These are phyloP conservation scores for Mohoua ochrocephala DNA, from an alignment of 2,113 vertebrate species.

Conservation along the genomic window DNA sequence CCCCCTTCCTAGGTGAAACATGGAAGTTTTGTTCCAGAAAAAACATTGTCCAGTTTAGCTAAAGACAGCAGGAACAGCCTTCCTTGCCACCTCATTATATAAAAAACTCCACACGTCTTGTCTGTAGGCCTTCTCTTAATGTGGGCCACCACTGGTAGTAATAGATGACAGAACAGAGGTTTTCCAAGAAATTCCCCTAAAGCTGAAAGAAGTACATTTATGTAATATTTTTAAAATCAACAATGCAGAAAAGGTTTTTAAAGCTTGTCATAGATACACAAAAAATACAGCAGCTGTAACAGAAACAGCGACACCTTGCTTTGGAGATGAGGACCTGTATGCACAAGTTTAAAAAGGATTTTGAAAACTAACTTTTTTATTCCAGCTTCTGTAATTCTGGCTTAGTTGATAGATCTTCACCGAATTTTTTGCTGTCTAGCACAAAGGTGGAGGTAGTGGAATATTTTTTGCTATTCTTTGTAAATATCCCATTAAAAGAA, in stretches of 20 bases:
- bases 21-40: not conserved
- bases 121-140: not conserved
- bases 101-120: not conserved
- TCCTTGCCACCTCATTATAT: not conserved
- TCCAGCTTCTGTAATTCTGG: not conserved
- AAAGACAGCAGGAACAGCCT: not conserved
- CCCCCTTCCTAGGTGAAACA: not conserved
- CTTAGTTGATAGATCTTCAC: not conserved
- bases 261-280: not conserved
- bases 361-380: not conserved
- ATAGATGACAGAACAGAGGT: not conserved
- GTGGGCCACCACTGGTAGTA: not conserved
- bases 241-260: not conserved
- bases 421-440: not conserved
- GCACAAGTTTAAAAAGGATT: accelerated
- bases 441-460: not conserved
- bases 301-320: not conserved
- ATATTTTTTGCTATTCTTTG: not conserved
- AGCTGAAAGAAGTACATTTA: not conserved
- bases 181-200: not conserved
- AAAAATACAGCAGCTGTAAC: not conserved
- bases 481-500: not conserved
- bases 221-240: not conserved
- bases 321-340: not conserved
- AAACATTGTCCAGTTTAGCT: not conserved